phyloP scores from a whole-genome alignment of 2,113 vertebrate species.

The Silurus meridionalis region DNA sequence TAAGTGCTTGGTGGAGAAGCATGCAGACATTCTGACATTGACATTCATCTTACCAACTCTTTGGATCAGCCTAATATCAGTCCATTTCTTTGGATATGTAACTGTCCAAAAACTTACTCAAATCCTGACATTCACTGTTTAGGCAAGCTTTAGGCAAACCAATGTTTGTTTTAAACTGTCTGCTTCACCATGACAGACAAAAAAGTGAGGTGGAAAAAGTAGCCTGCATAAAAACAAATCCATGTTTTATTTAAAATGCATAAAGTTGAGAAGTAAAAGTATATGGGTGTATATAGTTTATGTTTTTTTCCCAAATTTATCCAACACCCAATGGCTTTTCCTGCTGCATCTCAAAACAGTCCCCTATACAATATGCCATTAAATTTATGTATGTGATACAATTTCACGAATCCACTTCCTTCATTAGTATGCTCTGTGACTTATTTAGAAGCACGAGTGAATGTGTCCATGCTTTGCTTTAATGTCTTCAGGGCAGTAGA shows the following conservation, averaged over 20 bases:
- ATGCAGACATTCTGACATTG: background rate
- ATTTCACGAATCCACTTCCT: background rate
- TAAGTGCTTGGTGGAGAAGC: background rate
- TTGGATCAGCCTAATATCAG: background rate
- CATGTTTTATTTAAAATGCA: background rate
- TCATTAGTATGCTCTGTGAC: background rate
- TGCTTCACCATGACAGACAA: background rate
- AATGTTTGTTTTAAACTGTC: background rate
- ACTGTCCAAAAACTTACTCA: background rate
- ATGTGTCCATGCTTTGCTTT: slow-evolving; percentile 33
- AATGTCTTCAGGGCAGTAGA: slow-evolving; percentile 60
- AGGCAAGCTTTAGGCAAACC: background rate
- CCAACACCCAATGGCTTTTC: background rate
- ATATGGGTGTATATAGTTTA: no score
- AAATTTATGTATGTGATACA: background rate
- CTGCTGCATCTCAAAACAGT: background rate
- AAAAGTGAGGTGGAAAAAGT: background rate
- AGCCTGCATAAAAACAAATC: background rate
- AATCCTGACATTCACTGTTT: background rate
- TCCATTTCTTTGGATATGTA: background rate
- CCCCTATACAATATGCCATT: background rate
- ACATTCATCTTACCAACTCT: background rate
- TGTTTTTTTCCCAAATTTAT: background rate
- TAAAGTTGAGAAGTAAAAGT: background rate
- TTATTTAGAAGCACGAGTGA: background rate